Evolutionary conservation across 2,113 vertebrate genomes (phyloP).

Genomic region (Amblyornis subalaris): DNA sequence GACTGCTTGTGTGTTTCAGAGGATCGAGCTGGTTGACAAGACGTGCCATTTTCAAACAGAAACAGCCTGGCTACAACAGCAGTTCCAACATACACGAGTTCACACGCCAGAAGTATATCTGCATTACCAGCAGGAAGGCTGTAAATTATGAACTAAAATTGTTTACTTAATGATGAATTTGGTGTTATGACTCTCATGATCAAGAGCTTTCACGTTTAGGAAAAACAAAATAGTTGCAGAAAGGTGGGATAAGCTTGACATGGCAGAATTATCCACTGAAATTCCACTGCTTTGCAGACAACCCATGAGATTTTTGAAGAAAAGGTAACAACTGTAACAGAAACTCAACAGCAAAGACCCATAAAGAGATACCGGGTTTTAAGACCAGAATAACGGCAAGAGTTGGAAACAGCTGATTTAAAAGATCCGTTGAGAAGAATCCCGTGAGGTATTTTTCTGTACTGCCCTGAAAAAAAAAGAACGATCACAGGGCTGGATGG

Average conservation of each 20-base stretch:
- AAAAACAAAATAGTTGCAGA: not conserved
- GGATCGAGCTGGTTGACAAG: not conserved
- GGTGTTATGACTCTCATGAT: not conserved
- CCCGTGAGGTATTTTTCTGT: not conserved
- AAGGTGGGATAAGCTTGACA: not conserved
- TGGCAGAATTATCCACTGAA: not conserved
- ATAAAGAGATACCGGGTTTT: not conserved
- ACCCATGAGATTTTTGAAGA: not conserved
- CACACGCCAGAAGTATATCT: not conserved
- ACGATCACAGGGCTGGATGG: accelerated
- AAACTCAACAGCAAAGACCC: not conserved
- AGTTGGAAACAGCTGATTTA: not conserved
- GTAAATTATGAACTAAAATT: not conserved
- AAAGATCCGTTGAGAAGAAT: not conserved
- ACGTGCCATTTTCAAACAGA: not conserved
- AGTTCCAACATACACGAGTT: not conserved
- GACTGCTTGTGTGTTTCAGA: not conserved
- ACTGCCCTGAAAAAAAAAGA: not conserved
- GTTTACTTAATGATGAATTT: not conserved
- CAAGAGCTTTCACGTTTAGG: not conserved
- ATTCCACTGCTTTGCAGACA: not conserved
- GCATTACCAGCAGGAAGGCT: not conserved
- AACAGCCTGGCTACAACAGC: not conserved
- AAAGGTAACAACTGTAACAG: not conserved
- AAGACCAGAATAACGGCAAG: not conserved